A percentile compares a stretch with the other conserved stretches of the same genome.
Evolutionary conservation across 2,113 vertebrate genomes (phyloP).

Genomic region (Rhea americana): DNA sequence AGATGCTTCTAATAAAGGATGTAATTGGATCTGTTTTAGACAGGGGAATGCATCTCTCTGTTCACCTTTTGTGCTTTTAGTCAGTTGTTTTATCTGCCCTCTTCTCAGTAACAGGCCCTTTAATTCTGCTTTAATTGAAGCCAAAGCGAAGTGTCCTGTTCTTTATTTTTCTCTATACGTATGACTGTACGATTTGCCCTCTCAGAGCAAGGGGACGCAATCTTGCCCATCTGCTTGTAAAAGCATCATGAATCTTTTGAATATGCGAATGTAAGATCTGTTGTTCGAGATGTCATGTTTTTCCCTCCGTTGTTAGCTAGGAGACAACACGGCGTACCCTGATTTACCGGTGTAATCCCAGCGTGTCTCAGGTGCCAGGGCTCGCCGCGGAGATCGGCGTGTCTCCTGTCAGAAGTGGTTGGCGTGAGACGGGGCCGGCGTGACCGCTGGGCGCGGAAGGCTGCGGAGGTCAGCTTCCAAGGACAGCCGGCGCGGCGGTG

Average conservation of each 20-base stretch:
- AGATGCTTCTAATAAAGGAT: constrained; percentile 10
- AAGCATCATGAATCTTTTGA: constrained; percentile 77
- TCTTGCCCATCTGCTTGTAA: constrained; percentile 74
- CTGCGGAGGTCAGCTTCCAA: constrained; percentile 82
- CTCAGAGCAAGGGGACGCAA: constrained; percentile 42
- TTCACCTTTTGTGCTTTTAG: constrained; percentile 2
- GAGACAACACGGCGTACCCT: constrained; percentile 79
- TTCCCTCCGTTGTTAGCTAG: constrained; percentile 74
- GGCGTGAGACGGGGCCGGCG: constrained; percentile 84
- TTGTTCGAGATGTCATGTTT: constrained; percentile 80
- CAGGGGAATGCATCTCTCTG: not conserved
- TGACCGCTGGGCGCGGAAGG: constrained; percentile 80
- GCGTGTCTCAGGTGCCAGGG: constrained; percentile 83
- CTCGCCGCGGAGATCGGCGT: constrained; percentile 72
- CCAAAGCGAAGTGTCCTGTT: not conserved
- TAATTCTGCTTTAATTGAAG: not conserved
- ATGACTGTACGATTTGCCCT: constrained; percentile 45
- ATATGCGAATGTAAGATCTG: constrained; percentile 78
- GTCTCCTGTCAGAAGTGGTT: constrained; percentile 87
- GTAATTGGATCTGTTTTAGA: not conserved
- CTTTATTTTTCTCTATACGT: not conserved
- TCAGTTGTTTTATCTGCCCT: not conserved
- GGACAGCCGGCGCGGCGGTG: constrained; percentile 79
- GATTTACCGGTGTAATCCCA: constrained; percentile 87
- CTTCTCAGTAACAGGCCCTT: not conserved